Evolutionary conservation across 2,113 vertebrate species (phyloP), one percentile per base, ranked within the genome.

Genomic region (Myiagra hebetior): DNA sequence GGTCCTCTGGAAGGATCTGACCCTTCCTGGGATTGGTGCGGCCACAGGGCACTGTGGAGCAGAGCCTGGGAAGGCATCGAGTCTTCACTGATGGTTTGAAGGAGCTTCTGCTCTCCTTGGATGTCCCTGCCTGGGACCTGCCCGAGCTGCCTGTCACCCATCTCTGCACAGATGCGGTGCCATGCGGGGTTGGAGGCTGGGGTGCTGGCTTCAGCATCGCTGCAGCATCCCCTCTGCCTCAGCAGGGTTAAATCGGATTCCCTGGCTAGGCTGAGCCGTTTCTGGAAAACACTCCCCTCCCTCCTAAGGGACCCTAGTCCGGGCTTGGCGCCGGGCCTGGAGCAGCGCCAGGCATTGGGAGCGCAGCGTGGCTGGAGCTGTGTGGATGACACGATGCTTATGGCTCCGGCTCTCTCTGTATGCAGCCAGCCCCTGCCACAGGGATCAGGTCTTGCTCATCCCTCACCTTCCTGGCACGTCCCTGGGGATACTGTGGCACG

Each of bases 141-240:
- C 41, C 42, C 0, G 1, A 80, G 81, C 60, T 64, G 44, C 4
- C 15, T 39, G 52, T 46, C 10, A 8, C 65, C 35, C 20, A 1
- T n/a, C 42, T 52, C 49, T 19, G 15, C 0, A 0, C 35, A 16
- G 41, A 11, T 24, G 22, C 2, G 10, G 24, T 64, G 62, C 63
- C 12, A 0, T 0, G 13, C 4, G 4, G 8, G 13, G 8, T 6
- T 28, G 33, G 63, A 63, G 72, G 44, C 49, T 0, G 0, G 0
- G 0, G 42, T 7, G 17, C 7, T 0, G 1, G 13, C 24, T 46
- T 41, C 4, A 3, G 44, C 4, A 1, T 72, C 0, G 0, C 2
- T 2, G 63, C 85, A 80, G 24, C 86, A 47, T 81, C 67, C 37
- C 20, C 7, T 15, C 62, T 24, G 77, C 64, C 41, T 73, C 7